Percentiles rank a stretch among this genome's conserved stretches.
These are phyloP conservation scores for silkworm (Bombyx mori) DNA, from an alignment of 1,140 invertebrate species.

Conservation along the genomic window DNA sequence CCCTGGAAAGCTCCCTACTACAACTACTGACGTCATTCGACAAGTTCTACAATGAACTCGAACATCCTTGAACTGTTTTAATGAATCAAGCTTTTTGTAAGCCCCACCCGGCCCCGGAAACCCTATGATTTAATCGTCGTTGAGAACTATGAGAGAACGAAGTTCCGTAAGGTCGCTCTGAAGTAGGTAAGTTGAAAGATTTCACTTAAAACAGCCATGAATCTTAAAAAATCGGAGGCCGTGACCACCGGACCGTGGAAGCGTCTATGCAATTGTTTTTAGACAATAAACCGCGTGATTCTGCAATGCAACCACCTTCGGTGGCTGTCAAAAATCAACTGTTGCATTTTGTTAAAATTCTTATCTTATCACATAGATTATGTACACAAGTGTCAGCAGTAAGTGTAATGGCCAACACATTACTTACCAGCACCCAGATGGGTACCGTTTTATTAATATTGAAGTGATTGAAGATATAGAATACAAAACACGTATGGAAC, in stretches of 20 bases:
- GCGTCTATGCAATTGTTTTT: conserved; percentile 4
- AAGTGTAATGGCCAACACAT: conserved; percentile 51
- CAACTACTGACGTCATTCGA: too few species aligned
- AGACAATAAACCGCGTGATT: conserved; percentile 5
- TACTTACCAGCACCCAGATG: conserved; percentile 35
- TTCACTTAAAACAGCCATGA: conserved; percentile 17
- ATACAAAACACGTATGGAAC: conserved; percentile 50
- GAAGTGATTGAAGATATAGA: conserved; percentile 16
- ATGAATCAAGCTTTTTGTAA: neutral
- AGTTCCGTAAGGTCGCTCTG: neutral
- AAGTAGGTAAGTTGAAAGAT: conserved; percentile 38
- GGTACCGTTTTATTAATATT: conserved; percentile 28
- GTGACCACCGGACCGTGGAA: conserved; percentile 11
- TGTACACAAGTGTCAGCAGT: conserved; percentile 59
- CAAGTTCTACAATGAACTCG: neutral
- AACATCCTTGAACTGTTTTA: conserved; percentile 1
- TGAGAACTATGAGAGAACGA: conserved; percentile 1
- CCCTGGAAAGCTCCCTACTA: too few species aligned
- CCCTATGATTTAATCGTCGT: neutral
- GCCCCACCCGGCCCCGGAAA: neutral
- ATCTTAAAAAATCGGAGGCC: conserved; percentile 20
- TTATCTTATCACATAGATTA: conserved; percentile 66
- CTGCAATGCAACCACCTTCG: conserved; percentile 18
- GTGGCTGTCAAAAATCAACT: conserved; percentile 18
- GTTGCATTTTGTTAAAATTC: conserved; percentile 18